These are phyloP conservation scores for Panthera leo DNA, from an alignment of 2,113 vertebrate genomes.

Conservation along the genomic window DNA sequence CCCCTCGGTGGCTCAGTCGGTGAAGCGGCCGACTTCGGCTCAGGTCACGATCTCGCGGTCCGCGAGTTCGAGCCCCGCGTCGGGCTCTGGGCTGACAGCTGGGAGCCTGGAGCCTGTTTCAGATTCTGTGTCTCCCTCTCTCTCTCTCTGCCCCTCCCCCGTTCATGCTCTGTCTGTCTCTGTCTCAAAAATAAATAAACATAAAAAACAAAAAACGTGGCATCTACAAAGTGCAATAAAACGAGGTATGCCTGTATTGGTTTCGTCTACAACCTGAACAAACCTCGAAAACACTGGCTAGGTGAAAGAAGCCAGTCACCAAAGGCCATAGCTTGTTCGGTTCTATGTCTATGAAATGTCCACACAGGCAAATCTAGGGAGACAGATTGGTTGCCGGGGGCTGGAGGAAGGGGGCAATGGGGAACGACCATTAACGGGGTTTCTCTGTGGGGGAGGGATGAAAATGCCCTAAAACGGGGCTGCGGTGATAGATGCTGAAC, in stretches of 20 bases:
- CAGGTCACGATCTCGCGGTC: no score
- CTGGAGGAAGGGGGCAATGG: neutral
- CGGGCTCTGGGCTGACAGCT: no score
- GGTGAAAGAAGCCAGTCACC: neutral
- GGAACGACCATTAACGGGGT: neutral
- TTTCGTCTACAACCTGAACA: neutral
- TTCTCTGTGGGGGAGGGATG: neutral
- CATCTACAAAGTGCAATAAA: neutral
- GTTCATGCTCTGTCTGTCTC: no score
- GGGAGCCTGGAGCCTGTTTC: no score
- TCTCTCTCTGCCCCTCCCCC: neutral
- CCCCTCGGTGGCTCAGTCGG: no score
- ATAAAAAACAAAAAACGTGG: neutral
- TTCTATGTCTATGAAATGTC: neutral
- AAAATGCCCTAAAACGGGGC: neutral
- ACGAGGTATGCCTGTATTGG: neutral
- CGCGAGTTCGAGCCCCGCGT: no score
- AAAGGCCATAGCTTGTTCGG: neutral
- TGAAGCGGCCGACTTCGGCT: no score
- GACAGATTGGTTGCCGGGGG: neutral
- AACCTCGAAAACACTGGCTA: neutral
- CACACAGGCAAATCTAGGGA: neutral
- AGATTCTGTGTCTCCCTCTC: no score
- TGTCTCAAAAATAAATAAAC: neutral
- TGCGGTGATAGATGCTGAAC: neutral